Evolutionary conservation across 2,113 vertebrate species (phyloP).

Genomic region (Coturnix japonica): DNA sequence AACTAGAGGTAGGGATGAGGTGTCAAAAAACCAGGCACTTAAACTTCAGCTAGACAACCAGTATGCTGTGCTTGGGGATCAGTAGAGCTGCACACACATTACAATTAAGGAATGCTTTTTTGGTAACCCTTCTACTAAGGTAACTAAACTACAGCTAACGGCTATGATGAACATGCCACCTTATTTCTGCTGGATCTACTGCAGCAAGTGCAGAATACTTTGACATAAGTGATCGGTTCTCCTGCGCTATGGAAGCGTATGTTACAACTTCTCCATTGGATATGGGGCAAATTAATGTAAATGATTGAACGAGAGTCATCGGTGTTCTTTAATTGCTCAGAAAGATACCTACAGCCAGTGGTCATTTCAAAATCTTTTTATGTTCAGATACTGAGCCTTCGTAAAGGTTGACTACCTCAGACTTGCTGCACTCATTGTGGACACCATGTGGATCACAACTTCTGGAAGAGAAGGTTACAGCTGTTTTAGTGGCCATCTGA

Average conservation of each 20-base stretch:
- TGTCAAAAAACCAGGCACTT: slow-evolving; percentile 85
- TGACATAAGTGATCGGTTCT: slow-evolving; percentile 68
- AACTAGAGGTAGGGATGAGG: slow-evolving; percentile 94
- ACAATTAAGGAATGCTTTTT: slow-evolving; percentile 79
- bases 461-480: slow-evolving; percentile 83
- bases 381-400: slow-evolving; percentile 86
- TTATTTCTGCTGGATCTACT: slow-evolving; percentile 78
- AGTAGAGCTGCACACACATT: slow-evolving; percentile 83
- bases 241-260: slow-evolving; percentile 75
- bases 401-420: slow-evolving; percentile 91
- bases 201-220: slow-evolving; percentile 81
- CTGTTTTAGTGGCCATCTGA: slow-evolving; percentile 80
- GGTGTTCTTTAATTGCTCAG: slow-evolving; percentile 77
- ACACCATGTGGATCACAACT: slow-evolving; percentile 87
- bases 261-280: slow-evolving; percentile 79
- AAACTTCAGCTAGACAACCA: slow-evolving; percentile 98
- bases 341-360: slow-evolving; percentile 78
- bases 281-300: slow-evolving; percentile 75
- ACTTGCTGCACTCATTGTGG: slow-evolving; percentile 87
- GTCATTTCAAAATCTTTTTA: slow-evolving; percentile 85
- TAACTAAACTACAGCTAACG: slow-evolving; percentile 83
- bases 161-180: slow-evolving; percentile 74
- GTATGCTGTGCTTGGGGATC: slow-evolving; percentile 95
- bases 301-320: slow-evolving; percentile 73
- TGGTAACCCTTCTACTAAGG: slow-evolving; percentile 81